phyloP scores from a whole-genome alignment of 2,888 invertebrate species.

The Tetramorium bicarinatum region DNA sequence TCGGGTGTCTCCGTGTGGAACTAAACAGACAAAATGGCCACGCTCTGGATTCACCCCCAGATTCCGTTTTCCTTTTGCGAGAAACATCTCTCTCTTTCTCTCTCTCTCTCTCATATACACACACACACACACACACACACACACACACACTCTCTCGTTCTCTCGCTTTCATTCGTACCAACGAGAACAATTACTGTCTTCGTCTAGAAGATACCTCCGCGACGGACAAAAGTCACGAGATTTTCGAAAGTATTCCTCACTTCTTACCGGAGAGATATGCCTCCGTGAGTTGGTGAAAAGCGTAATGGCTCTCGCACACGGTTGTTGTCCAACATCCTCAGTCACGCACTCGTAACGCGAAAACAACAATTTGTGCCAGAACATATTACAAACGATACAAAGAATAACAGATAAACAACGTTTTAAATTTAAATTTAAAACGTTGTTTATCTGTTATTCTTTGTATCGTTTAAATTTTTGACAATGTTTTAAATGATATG shows the following conservation, averaged over 20 bases:
- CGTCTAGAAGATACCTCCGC: constrained; percentile 64
- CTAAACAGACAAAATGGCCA: constrained; percentile 85
- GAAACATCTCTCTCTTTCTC: constrained; percentile 40
- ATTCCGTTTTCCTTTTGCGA: constrained; percentile 78
- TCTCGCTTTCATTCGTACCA: constrained; percentile 13
- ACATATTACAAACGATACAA: neutral
- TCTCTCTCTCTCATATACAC: constrained; percentile 4
- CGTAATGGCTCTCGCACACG: constrained; percentile 2
- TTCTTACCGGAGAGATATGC: constrained; percentile 15
- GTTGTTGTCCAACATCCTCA: constrained; percentile 26
- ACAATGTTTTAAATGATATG: neutral
- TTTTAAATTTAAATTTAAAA: no score
- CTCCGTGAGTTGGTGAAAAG: constrained; percentile 31
- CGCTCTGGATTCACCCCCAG: constrained; percentile 80
- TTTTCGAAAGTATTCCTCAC: constrained; percentile 75
- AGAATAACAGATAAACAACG: neutral
- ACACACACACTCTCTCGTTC: constrained; percentile 36
- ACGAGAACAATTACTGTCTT: constrained; percentile 44
- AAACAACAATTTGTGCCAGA: constrained; percentile 6
- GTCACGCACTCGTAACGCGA: constrained; percentile 31
- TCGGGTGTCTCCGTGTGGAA: constrained; percentile 84
- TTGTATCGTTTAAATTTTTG: neutral
- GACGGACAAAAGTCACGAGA: constrained; percentile 74
- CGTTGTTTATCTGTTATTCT: neutral
- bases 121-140: constrained; percentile 17